Evolutionary conservation across 2,113 vertebrate species (phyloP).

Genomic region (Phylloscopus whistleri): DNA sequence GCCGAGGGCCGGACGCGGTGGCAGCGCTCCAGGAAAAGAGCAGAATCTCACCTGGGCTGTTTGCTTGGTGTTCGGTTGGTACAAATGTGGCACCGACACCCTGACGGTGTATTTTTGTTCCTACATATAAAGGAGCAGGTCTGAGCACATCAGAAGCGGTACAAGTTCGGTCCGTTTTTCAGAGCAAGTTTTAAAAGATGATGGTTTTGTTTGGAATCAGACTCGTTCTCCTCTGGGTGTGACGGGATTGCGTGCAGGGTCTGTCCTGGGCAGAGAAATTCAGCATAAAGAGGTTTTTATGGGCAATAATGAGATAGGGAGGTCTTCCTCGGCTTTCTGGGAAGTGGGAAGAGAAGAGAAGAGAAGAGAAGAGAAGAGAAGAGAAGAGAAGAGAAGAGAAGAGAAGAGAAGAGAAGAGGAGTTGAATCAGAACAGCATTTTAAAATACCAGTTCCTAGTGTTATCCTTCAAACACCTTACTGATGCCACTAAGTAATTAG

Average conservation of each 20-base stretch:
- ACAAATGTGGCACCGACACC: too few species aligned
- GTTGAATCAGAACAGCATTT: neutral
- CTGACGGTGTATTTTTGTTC: neutral
- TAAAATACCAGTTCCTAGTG: accelerated
- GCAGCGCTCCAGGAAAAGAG: neutral
- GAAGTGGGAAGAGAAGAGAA: neutral
- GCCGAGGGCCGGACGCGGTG: accelerated
- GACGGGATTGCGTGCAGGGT: accelerated
- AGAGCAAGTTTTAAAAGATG: neutral
- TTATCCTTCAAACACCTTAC: neutral
- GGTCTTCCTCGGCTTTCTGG: neutral
- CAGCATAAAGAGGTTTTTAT: neutral
- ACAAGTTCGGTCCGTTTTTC: neutral
- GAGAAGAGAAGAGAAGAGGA: neutral
- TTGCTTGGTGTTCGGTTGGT: neutral
- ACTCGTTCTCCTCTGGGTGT: accelerated
- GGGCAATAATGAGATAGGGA: neutral
- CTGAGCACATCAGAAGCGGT: neutral
- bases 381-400: too few species aligned
- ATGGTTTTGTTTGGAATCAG: neutral
- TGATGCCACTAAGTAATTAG: neutral
- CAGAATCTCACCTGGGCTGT: neutral
- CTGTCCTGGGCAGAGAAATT: neutral
- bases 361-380: too few species aligned
- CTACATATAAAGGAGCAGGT: accelerated